Base-by-base conservation (phyloP, 2,888 invertebrate species). In the Perizoma flavofasciatum region DNA sequence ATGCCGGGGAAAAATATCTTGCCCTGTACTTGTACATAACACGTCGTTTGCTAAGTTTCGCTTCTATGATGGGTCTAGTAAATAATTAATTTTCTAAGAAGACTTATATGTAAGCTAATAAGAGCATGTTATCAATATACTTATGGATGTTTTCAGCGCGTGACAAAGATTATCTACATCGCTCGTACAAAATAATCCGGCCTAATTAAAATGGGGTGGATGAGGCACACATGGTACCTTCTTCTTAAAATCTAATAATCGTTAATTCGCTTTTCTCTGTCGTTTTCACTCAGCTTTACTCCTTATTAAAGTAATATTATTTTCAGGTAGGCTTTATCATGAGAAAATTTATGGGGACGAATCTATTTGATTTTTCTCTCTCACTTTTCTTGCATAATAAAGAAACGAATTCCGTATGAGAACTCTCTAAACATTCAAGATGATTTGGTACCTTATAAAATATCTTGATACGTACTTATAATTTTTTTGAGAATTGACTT, bases 341-440 rank as follows among this genome's bases (percentile, higher is more conserved):
- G 62, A 62, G 46, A 46, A 47, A 47, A 60, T 60, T 52, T 58
- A 47, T 43, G 43, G 43, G 41, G 45, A 10, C 49, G 51, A n/a
- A n/a, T n/a, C n/a, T 49, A 59, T 66, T 56, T 61, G 57, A 63
- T 63, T 61, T 63, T 50, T 39, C 48, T 63, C 63, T 54, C 63
- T 60, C 60, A 22, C 51, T 49, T 51, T 43, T 45, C 52, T 59
- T 49, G 55, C 58, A 55, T 44, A 66, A 61, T 59, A 56, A 63
- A 55, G 53, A 35, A 52, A 46, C 51, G 40, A 44, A 39, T 48
- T 59, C 59, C 54, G 34, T 55, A 49, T 50, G 10, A 6, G n/a
- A 41, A 32, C 50, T n/a, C 10, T 5, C 9, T 5, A 10, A 5
- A 10, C n/a, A 37, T 10, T 10, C 10, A 8, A 5, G n/a, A n/a